Percentiles rank a stretch among this genome's conserved stretches.
Evolutionary conservation across 2,113 vertebrate species (phyloP).

Genomic region (Callocephalon fimbriatum): DNA sequence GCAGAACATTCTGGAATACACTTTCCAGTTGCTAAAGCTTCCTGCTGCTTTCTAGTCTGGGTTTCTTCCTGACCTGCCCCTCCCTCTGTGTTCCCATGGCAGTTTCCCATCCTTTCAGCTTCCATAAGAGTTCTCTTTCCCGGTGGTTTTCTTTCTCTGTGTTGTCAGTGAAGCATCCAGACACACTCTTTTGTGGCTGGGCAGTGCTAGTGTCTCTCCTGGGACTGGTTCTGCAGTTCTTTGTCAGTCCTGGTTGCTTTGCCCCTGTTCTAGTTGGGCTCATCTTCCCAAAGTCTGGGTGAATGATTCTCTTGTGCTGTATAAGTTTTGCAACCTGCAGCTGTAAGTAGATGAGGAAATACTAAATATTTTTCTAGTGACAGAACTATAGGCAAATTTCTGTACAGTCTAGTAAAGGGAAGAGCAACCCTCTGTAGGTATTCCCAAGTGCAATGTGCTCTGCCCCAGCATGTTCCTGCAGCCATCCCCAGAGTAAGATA

Average conservation of each 20-base stretch:
- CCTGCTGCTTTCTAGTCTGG: not conserved
- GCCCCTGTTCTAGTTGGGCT: not conserved
- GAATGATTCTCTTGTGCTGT: not conserved
- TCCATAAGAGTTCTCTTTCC: not conserved
- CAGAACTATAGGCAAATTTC: not conserved
- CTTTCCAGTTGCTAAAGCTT: not conserved
- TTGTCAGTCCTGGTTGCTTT: not conserved
- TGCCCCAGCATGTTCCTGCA: not conserved
- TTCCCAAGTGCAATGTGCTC: accelerated
- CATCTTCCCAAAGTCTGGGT: not conserved
- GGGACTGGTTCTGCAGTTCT: not conserved
- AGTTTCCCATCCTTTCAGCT: not conserved
- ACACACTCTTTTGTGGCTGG: not conserved
- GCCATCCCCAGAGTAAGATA: accelerated
- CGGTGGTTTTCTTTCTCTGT: not conserved
- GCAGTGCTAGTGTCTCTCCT: not conserved
- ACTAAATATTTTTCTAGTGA: not conserved
- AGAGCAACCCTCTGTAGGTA: not conserved
- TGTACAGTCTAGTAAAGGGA: not conserved
- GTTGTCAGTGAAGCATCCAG: not conserved
- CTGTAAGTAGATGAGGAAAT: not conserved
- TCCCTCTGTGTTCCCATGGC: not conserved
- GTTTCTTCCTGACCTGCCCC: not conserved
- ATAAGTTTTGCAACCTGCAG: not conserved
- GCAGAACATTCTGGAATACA: not conserved